Base-by-base conservation (phyloP, 2,888 invertebrate genomes). In the Teinopalpus imperialis region DNA sequence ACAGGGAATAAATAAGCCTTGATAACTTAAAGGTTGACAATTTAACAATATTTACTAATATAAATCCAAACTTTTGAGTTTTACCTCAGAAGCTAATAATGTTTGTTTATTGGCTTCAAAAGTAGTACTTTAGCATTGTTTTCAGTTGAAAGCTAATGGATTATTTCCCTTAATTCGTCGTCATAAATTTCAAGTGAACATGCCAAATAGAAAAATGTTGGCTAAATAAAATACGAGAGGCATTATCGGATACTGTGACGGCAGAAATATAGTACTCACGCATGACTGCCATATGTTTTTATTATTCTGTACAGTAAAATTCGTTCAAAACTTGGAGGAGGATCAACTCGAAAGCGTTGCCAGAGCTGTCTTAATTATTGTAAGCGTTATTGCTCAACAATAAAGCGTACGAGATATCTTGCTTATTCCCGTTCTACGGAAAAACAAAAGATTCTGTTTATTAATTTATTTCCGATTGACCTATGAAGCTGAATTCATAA, bases 271-370 rank as follows among this genome's bases (percentile, higher is more conserved):
- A 63, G 58, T 56, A 57, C 61, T 59, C 59, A 54, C 56, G 50
- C 60, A 60, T 61, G 61, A 65, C 56, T 52, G 59, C 53, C 56
- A 52, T 67, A 57, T 54, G 53, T 40, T 54, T 54, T 56, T 61
- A 57, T 79, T 81, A 79, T 77, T 75, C 75, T 61, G 61, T 51
- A 62, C 67, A 71, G 74, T 76, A 70, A 74, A 83, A 74, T 75
- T 67, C 74, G 69, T 72, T 81, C 80, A 75, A 80, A 75, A 80
- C 64, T 82, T 83, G 82, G 79, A 81, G 62, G 59, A 56, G 60
- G 62, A 80, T 83, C 81, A 81, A 71, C 74, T 64, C 56, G 59
- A 52, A 64, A 60, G 62, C 59, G 61, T 58, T 66, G 69, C 74
- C 69, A 69, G 64, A 54, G 52, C 52, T 58, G 63, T 66, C 62